A percentile compares a stretch with the other conserved stretches of the same genome.
Evolutionary conservation across 92 coral and sea anemone genomes (phyloP).

Genomic region (Epizoanthus rinbou): DNA sequence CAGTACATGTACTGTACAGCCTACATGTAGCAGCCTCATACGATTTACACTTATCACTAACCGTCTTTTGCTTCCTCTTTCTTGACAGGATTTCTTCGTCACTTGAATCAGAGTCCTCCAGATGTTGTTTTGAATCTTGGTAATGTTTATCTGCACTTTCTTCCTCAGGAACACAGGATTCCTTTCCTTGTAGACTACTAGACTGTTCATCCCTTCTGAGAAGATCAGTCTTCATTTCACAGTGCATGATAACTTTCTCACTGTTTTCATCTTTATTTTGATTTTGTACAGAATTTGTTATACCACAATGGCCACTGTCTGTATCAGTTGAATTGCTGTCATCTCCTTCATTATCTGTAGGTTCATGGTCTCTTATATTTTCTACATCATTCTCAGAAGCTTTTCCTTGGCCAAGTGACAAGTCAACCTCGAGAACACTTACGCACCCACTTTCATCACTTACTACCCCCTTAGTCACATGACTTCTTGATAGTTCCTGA

Average conservation of each 20-base stretch:
- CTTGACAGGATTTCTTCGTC: conserved; percentile 7
- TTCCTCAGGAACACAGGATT: not conserved
- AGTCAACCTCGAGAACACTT: no score
- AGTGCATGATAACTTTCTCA: no score
- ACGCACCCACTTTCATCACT: not conserved
- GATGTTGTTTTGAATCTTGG: not conserved
- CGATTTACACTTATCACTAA: not conserved
- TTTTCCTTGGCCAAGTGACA: not conserved
- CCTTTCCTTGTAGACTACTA: not conserved
- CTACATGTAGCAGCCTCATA: no score
- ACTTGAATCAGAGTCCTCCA: not conserved
- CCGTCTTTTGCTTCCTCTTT: not conserved
- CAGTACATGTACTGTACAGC: no score
- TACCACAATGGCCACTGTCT: not conserved
- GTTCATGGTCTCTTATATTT: not conserved
- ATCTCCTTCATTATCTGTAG: not conserved
- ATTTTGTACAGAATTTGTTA: not conserved
- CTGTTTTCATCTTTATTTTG: not conserved
- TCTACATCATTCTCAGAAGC: not conserved
- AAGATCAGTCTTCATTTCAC: not conserved
- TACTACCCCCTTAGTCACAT: not conserved
- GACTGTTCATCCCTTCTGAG: no score
- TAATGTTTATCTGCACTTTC: not conserved
- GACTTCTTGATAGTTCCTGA: conserved; percentile 6
- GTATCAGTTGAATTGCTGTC: not conserved